A percentile compares a stretch with the other conserved stretches of the same genome.
phyloP scores from a whole-genome alignment of 1,140 invertebrate species.

The Drosophila albomicans region DNA sequence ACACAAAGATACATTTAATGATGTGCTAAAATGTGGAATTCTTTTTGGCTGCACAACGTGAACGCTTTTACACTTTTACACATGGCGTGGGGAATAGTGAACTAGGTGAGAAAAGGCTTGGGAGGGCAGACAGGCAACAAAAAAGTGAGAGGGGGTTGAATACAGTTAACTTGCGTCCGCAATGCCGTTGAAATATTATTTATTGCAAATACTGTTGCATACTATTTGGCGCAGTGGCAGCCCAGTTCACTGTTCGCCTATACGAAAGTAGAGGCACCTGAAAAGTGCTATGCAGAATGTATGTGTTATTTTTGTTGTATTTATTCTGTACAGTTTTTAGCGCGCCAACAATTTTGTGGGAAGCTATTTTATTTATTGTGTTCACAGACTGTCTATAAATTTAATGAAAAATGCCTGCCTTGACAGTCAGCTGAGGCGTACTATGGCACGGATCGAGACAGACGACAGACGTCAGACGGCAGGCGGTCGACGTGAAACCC shows the following conservation, averaged over 20 bases:
- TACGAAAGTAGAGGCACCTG: neutral
- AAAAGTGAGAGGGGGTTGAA: neutral
- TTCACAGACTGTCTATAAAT: constrained; percentile 54
- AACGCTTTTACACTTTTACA: constrained; percentile 50
- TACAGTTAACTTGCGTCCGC: constrained; percentile 55
- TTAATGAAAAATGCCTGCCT: constrained; percentile 54
- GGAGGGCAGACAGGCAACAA: neutral
- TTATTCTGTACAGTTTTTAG: constrained; percentile 54
- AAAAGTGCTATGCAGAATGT: neutral
- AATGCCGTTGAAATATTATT: constrained; percentile 67
- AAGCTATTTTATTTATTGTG: constrained; percentile 52
- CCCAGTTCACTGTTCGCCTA: constrained; percentile 17
- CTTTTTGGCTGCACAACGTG: constrained; percentile 48
- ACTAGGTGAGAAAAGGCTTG: neutral
- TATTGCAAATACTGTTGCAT: constrained; percentile 65
- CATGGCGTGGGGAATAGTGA: constrained; percentile 23
- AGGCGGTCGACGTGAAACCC: constrained; percentile 26
- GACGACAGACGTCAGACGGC: constrained; percentile 14
- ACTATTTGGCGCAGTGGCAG: constrained; percentile 59
- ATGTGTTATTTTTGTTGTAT: neutral
- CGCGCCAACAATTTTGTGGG: constrained; percentile 27
- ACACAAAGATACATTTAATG: constrained; percentile 47
- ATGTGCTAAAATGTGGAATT: constrained; percentile 62
- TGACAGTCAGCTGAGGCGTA: constrained; percentile 33
- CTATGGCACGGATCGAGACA: constrained; percentile 16